phyloP scores from a whole-genome alignment of 2,888 invertebrate species.

The Drosophila phalerata region DNA sequence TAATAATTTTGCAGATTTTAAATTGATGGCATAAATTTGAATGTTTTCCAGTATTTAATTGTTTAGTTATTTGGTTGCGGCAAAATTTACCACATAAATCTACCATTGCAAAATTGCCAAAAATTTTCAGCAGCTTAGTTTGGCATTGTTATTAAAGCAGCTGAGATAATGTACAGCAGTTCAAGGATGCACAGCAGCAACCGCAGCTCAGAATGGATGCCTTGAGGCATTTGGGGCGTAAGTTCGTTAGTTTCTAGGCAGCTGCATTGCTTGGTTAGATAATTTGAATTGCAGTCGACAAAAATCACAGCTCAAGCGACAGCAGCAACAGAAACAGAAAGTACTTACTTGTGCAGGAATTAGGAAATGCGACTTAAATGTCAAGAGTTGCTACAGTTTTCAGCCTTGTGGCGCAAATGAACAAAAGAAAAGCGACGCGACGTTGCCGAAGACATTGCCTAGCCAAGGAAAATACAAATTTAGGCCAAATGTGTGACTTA shows the following conservation, averaged over 20 bases:
- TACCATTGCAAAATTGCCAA: slow-evolving; percentile 51
- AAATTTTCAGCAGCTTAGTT: slow-evolving; percentile 48
- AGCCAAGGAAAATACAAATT: slow-evolving; percentile 74
- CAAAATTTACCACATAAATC: slow-evolving; percentile 48
- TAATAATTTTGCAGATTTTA: slow-evolving; percentile 34
- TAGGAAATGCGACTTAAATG: slow-evolving; percentile 77
- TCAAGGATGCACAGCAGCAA: slow-evolving; percentile 59
- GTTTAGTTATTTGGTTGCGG: slow-evolving; percentile 3
- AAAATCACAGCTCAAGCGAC: slow-evolving; percentile 47
- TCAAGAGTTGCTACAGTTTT: slow-evolving; percentile 76
- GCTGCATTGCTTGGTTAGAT: slow-evolving; percentile 65
- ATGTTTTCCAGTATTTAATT: slow-evolving; percentile 37
- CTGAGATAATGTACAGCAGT: slow-evolving; percentile 52
- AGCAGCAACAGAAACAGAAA: slow-evolving; percentile 65
- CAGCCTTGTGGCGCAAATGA: slow-evolving; percentile 74
- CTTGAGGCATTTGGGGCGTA: slow-evolving; percentile 41
- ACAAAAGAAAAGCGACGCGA: slow-evolving; percentile 69
- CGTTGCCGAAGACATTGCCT: slow-evolving; percentile 28
- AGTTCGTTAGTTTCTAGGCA: slow-evolving; percentile 33
- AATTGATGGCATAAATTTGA: slow-evolving; percentile 49
- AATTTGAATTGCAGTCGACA: slow-evolving; percentile 57
- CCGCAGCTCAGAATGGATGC: slow-evolving; percentile 54
- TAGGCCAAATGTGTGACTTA: slow-evolving; percentile 81
- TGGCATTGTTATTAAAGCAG: slow-evolving; percentile 67
- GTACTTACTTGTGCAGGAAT: slow-evolving; percentile 69